Conservation (phyloP, 2,113 vertebrate genomes). For the Isichthys henryi region DNA sequence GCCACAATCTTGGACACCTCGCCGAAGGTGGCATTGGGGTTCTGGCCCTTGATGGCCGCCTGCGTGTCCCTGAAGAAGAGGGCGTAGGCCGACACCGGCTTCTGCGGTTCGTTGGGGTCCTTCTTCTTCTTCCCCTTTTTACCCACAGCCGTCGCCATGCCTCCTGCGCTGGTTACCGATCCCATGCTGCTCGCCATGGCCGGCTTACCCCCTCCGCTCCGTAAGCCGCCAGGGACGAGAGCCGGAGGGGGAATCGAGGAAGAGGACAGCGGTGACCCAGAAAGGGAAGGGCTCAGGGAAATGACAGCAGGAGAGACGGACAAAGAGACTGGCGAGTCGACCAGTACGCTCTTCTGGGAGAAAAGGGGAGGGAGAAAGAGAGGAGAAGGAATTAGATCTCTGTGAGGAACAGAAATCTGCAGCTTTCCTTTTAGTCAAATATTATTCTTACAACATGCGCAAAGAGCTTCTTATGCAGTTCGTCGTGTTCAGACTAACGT, state of each 20-base stretch:
- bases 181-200: background rate
- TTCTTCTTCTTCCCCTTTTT: conserved; percentile 72
- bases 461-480: background rate
- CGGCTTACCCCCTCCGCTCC: conserved; percentile 44
- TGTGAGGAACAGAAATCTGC: background rate
- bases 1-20: conserved; percentile 89
- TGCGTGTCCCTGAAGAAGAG: conserved; percentile 87
- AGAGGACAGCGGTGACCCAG: conserved; percentile 31
- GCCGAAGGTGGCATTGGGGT: conserved; percentile 81
- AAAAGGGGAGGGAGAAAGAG: conserved; percentile 3
- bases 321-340: conserved; percentile 56
- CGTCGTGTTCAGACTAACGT: background rate
- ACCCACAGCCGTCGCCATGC: conserved; percentile 17
- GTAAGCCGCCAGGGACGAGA: conserved; percentile 42
- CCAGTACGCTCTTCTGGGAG: conserved; percentile 52
- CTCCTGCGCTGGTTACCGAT: conserved; percentile 24
- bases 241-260: conserved; percentile 34
- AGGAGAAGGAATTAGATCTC: conserved; percentile 9
- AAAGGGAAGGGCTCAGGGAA: conserved; percentile 50
- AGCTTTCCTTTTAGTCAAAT: background rate
- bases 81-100: conserved; percentile 82
- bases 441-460: background rate
- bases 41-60: conserved; percentile 86
- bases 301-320: conserved; percentile 50
- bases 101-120: conserved; percentile 81